Base-by-base conservation (phyloP, 2,797 vertebrate species). In the Pitangus sulphuratus region DNA sequence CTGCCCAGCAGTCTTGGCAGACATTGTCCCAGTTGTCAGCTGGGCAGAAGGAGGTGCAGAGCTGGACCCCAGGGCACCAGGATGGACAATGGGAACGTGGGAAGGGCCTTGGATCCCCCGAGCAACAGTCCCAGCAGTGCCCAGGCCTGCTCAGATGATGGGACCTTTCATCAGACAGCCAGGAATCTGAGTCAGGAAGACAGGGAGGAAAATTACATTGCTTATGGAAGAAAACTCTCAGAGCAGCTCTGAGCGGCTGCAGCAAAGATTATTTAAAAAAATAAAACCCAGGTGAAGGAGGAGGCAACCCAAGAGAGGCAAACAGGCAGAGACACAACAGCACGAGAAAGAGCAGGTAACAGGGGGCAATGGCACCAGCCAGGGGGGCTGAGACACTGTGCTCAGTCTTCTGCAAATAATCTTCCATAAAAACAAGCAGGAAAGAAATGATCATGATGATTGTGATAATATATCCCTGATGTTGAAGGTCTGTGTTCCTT, bases 341-440 rank as follows among this genome's bases (percentile, higher is more conserved):
- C 9, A 2, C 12, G 30, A 66, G 31, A 16, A 31, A 2, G 11
- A 2, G 6, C 1, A 19, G 37, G 1, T 19, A 40, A 31, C 1
- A 15, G n/a, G 16, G 20, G 19, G 40, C 30, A 26, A 10, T 7
- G 19, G 47, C 62, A 51, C 33, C 7, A 15, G 10, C 13, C 28
- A 3, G 7, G 35, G 56, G 18, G 39, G 25, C 26, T 39, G 26
- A 33, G 35, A 8, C 6, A 10, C 9, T 40, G n/a, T 12, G 28
- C 30, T 77, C 61, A 37, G 15, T 28, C 8, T 45, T 42, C 80
- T 54, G 64, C 35, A 56, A 58, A 62, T 14, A 50, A 11, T 9
- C 33, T 51, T 12, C 13, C 15, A 40, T 12, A 20, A 47, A 57
- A 80, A 37, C 12, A 39, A 31, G 35, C n/a, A 57, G 28, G 54